These are phyloP conservation scores for Agriopis aurantiaria DNA, from an alignment of 2,888 invertebrate species.

Conservation along the genomic window DNA sequence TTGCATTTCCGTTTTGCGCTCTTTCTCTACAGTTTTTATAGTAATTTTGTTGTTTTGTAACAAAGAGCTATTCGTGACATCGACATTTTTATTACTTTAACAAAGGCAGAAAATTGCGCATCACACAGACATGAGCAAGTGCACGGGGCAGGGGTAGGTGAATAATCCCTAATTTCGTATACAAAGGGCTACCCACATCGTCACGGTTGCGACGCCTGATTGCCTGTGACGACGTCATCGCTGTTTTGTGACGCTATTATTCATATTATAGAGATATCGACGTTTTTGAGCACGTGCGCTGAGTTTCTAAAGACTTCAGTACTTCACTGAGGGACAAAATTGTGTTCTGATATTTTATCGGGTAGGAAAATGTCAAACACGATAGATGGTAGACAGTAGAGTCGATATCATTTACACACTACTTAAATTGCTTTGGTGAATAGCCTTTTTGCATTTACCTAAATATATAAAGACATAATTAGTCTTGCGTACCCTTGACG, in stretches of 20 bases:
- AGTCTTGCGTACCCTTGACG: no score
- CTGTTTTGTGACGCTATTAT: conserved; percentile 28
- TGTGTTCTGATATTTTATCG: not conserved
- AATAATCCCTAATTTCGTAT: conserved; percentile 82
- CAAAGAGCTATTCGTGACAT: conserved; percentile 1
- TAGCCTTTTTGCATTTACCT: no score
- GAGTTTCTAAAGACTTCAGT: conserved; percentile 2
- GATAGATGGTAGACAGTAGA: no score
- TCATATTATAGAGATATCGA: conserved; percentile 33
- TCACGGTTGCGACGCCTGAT: conserved; percentile 63
- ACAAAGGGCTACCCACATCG: conserved; percentile 72
- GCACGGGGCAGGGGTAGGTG: conserved; percentile 55
- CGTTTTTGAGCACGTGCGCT: conserved; percentile 40
- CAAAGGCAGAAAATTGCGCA: conserved; percentile 63
- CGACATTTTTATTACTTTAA: conserved; percentile 40
- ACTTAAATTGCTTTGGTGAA: no score
- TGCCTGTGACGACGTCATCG: conserved; percentile 61
- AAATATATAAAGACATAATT: no score
- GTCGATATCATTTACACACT: no score
- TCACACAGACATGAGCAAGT: conserved; percentile 49
- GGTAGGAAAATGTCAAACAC: not conserved
- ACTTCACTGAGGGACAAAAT: conserved; percentile 7
- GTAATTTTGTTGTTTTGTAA: not conserved
- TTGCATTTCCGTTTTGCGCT: no score
- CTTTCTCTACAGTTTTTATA: not conserved